phyloP scores from a whole-genome alignment of 1,140 invertebrate species.

The Achatina immaculata region DNA sequence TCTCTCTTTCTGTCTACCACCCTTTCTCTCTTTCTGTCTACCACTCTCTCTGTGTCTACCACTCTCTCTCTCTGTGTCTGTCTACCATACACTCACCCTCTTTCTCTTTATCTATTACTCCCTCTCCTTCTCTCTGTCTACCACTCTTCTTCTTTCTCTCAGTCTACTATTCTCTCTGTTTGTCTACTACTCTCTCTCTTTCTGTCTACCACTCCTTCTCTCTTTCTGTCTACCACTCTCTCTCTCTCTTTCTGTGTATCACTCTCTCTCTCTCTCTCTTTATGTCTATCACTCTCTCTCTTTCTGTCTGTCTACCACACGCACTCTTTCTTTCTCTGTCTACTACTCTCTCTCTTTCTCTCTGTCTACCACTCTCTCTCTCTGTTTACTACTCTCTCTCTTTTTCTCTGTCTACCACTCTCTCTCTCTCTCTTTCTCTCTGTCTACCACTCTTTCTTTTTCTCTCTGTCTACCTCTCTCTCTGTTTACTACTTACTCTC shows the following conservation, averaged over 20 bases:
- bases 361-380: no score
- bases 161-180: neutral
- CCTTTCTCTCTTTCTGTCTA: no score
- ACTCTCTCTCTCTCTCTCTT: neutral
- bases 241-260: neutral
- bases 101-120: conserved; percentile 5
- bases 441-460: no score
- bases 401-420: neutral
- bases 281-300: neutral
- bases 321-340: neutral
- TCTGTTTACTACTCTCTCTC: neutral
- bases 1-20: no score
- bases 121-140: neutral
- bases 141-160: neutral
- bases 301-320: neutral
- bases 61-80: neutral
- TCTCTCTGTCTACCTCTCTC: no score
- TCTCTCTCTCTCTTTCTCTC: no score
- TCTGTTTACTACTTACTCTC: no score
- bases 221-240: neutral
- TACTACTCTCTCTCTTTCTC: neutral
- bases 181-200: neutral
- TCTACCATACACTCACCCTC: neutral
- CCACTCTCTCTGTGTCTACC: no score
- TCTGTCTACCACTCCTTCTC: neutral